Base-by-base conservation (phyloP, 1,140 invertebrate species). In the Aphis craccivora region DNA sequence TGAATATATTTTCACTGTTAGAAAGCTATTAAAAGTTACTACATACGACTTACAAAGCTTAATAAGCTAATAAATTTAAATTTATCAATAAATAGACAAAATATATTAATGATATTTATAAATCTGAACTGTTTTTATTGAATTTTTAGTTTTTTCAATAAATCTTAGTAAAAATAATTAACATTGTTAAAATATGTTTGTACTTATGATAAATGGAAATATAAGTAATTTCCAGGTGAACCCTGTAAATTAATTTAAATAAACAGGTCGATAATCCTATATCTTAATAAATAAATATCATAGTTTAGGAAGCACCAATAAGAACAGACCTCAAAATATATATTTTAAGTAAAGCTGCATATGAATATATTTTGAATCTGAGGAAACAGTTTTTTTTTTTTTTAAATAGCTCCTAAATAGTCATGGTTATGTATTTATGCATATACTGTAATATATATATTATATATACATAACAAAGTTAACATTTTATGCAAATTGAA, bases 231-330 rank as follows among this genome's bases (percentile, higher is more conserved):
- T 89, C 87, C 87, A 89, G 48, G 45, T 14, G 9, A n/a, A 89
- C 88, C 48, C 88, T 55, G 48, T 55, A 25, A 89, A 89, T 90
- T 90, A 60, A 90, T 90, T 23, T 60, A 90, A 55, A 55, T 55
- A 60, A 90, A 60, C 89, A 90, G 89, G 89, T 90, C 89, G 18
- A 20, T 43, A 60, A 40, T 90, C 5, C 3, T 18, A 90, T 90
- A 30, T 55, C 51, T 40, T 40, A 55, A 60, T 40, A 90, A 60
- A 8, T 40, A 60, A 67, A 55, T 22, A 60, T 60, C 30, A 90
- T 7, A 40, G 37, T 60, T 55, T 60, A 90, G 89, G 89, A 90
- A 90, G 89, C 89, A 90, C 89, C 89, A 90, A 90, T 60, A 60
- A 90, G 43, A 37, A 90, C 53, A 55, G 48, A 89, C 48, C 48